Evolutionary conservation across 1,140 invertebrate genomes (phyloP), one percentile per base, ranked within the genome.

Genomic region (Cyclargus thomasi): DNA sequence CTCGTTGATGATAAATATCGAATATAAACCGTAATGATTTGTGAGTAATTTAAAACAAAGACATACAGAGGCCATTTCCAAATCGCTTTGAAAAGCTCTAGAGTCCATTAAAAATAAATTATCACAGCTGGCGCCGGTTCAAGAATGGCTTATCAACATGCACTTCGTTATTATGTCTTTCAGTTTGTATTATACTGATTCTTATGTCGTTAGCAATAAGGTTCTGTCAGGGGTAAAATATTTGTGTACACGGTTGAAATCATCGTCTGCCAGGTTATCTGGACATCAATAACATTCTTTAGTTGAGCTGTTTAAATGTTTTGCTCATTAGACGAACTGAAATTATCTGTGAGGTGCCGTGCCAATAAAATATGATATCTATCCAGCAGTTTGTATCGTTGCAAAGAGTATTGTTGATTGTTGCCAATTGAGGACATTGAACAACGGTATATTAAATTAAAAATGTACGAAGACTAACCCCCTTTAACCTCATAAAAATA

Each of bases 21-120:
- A n/a, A n/a, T n/a, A 29, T 29, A 29, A 29, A 29, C 29, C 5
- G 5, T 4, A 29, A 29, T 29, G 29, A 29, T 29, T 47, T 47
- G 39, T 47, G 39, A 47, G 14, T 16, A 47, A 47, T 47, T 47
- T 47, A 47, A 11, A 29, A 29, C 29, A 47, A 47, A 47, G 39
- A 47, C 39, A 47, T 47, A 11, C 36, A 47, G 39, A 7, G 39
- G 39, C 39, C 29, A 29, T 29, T 29, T 29, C 29, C 29, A 29
- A 29, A 29, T 14, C 39, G 39, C 39, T 47, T 47, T 47, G 39
- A 47, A 47, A 47, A 47, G 39, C 39, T 47, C 39, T 47, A 7
- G 39, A 47, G 39, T 47, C 39, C 39, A 47, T 47, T 47, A 47
- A 47, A 47, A 47, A 47, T 47, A 47, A 47, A 47, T 47, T 14